Conservation (phyloP, 1,140 invertebrate species). For the Ditylenchus dipsaci region DNA sequence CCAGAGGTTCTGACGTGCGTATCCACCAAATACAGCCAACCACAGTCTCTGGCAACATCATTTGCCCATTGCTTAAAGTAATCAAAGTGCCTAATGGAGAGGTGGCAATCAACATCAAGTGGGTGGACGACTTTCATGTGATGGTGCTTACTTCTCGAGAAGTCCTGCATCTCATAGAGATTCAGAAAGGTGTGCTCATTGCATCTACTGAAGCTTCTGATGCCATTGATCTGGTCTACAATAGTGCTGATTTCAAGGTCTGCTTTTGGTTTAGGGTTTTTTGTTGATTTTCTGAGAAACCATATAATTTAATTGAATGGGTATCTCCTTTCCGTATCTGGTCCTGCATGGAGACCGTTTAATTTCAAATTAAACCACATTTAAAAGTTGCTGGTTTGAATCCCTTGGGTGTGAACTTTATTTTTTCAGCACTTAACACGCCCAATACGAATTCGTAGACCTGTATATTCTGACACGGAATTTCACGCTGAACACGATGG, state of each 20-base stretch:
- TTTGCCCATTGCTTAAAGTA: constrained; percentile 16
- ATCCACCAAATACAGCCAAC: constrained; percentile 21
- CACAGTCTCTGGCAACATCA: constrained; percentile 5
- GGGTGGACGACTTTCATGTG: constrained; percentile 8
- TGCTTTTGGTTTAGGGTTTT: not conserved
- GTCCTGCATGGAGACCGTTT: too few relatives aligned
- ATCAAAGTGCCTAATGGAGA: not conserved
- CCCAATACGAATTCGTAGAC: too few relatives aligned
- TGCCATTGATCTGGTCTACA: constrained; percentile 71
- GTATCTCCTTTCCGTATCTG: too few relatives aligned
- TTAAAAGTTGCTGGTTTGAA: too few relatives aligned
- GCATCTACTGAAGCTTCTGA: constrained; percentile 63
- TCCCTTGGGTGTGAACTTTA: too few relatives aligned
- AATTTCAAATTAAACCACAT: too few relatives aligned
- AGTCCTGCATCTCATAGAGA: constrained; percentile 7
- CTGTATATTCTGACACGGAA: too few relatives aligned
- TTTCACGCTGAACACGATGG: too few relatives aligned
- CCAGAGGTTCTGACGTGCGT: constrained; percentile 11
- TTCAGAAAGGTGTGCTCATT: constrained; percentile 17
- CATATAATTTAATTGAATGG: too few relatives aligned
- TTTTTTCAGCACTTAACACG: too few relatives aligned
- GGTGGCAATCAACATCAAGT: constrained; percentile 25
- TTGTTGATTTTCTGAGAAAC: not conserved
- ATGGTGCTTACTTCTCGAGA: constrained; percentile 17
- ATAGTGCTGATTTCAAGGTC: constrained; percentile 38